Conservation (phyloP, 2,888 invertebrate species). For the Bibio marci region DNA sequence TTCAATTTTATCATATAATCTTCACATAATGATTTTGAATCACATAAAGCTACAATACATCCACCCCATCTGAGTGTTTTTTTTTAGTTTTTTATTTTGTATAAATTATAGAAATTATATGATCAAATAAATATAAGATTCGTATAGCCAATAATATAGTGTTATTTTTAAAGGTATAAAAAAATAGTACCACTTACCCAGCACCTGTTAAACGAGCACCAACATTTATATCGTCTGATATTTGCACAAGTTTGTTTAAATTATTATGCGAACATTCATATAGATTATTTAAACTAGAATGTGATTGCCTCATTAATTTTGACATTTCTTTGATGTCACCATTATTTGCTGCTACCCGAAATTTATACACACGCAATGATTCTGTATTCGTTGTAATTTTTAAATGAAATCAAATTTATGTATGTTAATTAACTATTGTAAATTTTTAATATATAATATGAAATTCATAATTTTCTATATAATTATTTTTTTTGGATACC, state of each 20-base stretch:
- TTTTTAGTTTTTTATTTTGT: too few relatives aligned
- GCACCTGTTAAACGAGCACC: slow-evolving; percentile 93
- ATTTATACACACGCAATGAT: slow-evolving; percentile 65
- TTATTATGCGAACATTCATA: slow-evolving; percentile 90
- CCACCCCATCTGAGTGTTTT: slow-evolving; percentile 82
- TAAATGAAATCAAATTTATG: neutral
- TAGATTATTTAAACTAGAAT: slow-evolving; percentile 61
- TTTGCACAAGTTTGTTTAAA: slow-evolving; percentile 63
- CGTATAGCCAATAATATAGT: too few relatives aligned
- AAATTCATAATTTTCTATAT: neutral
- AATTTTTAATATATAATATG: too few relatives aligned
- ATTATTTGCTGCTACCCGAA: slow-evolving; percentile 44
- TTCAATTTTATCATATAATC: slow-evolving; percentile 51
- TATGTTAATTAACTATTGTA: neutral
- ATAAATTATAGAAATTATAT: neutral
- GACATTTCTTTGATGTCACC: slow-evolving; percentile 44
- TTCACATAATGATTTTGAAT: slow-evolving; percentile 38
- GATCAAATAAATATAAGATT: slow-evolving; percentile 4
- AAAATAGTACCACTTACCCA: slow-evolving; percentile 34
- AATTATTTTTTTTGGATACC: slow-evolving; percentile 30
- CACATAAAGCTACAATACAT: slow-evolving; percentile 61
- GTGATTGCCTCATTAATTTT: slow-evolving; percentile 73
- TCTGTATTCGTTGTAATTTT: slow-evolving; percentile 38
- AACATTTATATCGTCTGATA: slow-evolving; percentile 49
- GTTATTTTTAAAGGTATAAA: too few relatives aligned